Conservation (phyloP, 2,113 vertebrate species). For the Megaceryle torquata region DNA sequence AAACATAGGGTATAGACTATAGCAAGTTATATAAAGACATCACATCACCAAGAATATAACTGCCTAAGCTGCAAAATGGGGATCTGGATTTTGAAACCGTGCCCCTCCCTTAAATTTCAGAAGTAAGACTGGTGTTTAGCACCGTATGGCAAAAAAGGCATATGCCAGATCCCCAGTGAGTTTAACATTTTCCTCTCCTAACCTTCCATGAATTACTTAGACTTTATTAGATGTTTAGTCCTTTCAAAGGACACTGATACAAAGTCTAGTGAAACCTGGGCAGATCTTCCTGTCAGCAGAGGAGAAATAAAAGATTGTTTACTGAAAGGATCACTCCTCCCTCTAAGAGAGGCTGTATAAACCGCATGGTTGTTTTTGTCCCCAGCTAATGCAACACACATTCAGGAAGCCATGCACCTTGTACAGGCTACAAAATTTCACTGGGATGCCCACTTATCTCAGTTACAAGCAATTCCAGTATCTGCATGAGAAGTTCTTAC, state of each 20-base stretch:
- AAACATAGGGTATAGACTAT: not conserved
- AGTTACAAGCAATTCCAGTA: not conserved
- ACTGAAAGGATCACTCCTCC: not conserved
- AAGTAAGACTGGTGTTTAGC: not conserved
- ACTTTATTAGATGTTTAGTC: not conserved
- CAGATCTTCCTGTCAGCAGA: not conserved
- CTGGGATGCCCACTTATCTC: not conserved
- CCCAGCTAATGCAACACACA: not conserved
- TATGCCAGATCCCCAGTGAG: not conserved
- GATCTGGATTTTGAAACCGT: not conserved
- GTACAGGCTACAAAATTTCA: not conserved
- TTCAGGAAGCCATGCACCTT: not conserved
- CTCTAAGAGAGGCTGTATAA: not conserved
- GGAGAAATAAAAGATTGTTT: not conserved
- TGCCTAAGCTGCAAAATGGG: not conserved
- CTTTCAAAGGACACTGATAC: not conserved
- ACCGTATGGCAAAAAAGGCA: not conserved
- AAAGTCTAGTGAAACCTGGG: not conserved
- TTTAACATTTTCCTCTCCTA: not conserved
- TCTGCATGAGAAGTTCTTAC: not conserved
- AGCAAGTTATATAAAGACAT: not conserved
- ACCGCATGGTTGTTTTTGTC: not conserved
- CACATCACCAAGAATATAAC: not conserved
- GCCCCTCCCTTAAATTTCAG: not conserved
- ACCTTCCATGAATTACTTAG: not conserved